phyloP scores from a whole-genome alignment of 2,113 vertebrate genomes.

The Origma solitaria region DNA sequence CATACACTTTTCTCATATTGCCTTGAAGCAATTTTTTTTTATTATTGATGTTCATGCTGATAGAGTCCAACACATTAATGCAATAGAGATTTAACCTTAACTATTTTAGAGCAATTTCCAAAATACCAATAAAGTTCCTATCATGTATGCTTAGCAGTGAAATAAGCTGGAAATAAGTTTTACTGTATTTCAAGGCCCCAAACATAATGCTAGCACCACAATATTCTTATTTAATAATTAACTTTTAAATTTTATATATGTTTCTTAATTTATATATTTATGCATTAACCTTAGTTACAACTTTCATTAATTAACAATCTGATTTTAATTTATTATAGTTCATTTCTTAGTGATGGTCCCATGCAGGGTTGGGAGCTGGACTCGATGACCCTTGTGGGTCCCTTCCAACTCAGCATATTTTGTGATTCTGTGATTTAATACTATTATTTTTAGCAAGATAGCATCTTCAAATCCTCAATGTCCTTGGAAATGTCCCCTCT shows the following conservation, averaged over 20 bases:
- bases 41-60: not conserved
- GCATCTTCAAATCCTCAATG: not conserved
- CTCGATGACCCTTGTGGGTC: accelerated
- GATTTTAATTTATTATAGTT: not conserved
- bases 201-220: not conserved
- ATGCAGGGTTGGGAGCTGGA: not conserved
- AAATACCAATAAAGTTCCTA: not conserved
- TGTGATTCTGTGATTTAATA: not conserved
- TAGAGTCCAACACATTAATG: not conserved
- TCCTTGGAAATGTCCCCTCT: not conserved
- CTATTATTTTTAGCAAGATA: not conserved
- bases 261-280: not conserved
- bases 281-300: not conserved
- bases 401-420: not conserved
- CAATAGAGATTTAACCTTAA: not conserved
- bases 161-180: not conserved
- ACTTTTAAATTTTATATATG: not conserved
- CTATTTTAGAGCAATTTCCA: not conserved
- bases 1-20: not conserved
- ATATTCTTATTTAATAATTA: not conserved
- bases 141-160: not conserved
- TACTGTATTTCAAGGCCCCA: not conserved
- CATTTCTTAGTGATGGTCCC: not conserved
- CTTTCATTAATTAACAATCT: not conserved
- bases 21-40: not conserved